phyloP scores from a whole-genome alignment of 2,888 invertebrate genomes.

The Eristalis pertinax region DNA sequence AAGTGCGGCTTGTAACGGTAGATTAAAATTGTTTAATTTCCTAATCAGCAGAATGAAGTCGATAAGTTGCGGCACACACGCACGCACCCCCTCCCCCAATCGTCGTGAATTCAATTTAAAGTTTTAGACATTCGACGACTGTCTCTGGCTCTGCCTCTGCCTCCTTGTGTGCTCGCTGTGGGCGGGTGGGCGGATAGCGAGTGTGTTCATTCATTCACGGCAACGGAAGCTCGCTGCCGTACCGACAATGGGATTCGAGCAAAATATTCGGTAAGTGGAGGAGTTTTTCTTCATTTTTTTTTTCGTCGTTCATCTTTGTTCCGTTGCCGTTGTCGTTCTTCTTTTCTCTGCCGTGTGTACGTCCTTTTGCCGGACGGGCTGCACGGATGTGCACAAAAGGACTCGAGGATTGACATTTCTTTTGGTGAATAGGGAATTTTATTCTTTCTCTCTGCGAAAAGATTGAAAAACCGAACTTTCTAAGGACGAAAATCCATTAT shows the following conservation, averaged over 20 bases:
- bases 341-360: neutral
- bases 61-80: slow-evolving; percentile 8
- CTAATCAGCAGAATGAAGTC: slow-evolving; percentile 58
- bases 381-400: slow-evolving; percentile 57
- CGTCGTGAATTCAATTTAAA: slow-evolving; percentile 69
- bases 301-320: slow-evolving; percentile 4
- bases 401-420: slow-evolving; percentile 70
- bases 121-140: slow-evolving; percentile 45
- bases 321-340: slow-evolving; percentile 48
- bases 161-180: no score
- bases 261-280: neutral
- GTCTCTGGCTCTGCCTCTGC: no score
- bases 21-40: slow-evolving; percentile 72
- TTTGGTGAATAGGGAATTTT: slow-evolving; percentile 54
- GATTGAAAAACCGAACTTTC: slow-evolving; percentile 18
- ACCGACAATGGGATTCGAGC: neutral
- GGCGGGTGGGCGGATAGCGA: neutral
- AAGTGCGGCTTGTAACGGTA: slow-evolving; percentile 66
- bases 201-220: neutral
- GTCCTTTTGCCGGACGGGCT: slow-evolving; percentile 60
- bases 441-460: neutral
- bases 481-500: slow-evolving; percentile 78
- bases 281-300: neutral
- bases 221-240: neutral
- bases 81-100: slow-evolving; percentile 12